These are phyloP conservation scores for Microtus richardsoni DNA, from an alignment of 2,113 vertebrate species.

Conservation along the genomic window DNA sequence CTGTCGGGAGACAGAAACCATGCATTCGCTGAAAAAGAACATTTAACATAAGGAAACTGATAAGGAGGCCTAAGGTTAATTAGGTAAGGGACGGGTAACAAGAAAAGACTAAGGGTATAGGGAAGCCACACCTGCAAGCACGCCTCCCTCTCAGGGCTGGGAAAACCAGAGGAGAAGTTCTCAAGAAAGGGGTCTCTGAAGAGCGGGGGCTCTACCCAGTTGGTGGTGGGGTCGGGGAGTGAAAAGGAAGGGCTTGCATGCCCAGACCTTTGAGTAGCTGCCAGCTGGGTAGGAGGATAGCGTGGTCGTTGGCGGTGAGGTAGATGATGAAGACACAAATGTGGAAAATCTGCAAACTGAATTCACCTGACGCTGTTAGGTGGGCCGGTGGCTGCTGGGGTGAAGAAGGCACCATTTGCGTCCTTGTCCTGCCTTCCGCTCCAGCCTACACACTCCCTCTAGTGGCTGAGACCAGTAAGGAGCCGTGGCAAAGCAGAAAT, in stretches of 20 bases:
- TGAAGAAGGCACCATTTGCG: background rate
- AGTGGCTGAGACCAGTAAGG: background rate
- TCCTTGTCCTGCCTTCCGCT: background rate
- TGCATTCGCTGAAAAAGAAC: background rate
- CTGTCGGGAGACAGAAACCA: constrained; percentile 14
- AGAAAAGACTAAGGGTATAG: background rate
- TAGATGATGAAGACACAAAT: background rate
- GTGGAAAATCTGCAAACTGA: background rate
- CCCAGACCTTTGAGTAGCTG: background rate
- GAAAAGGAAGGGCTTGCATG: background rate
- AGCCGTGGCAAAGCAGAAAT: background rate
- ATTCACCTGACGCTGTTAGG: background rate
- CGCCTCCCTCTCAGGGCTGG: background rate
- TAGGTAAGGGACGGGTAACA: background rate
- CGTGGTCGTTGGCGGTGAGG: too few relatives aligned
- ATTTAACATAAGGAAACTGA: background rate
- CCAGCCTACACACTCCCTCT: background rate
- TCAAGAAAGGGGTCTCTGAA: background rate
- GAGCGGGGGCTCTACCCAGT: background rate
- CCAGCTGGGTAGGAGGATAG: background rate
- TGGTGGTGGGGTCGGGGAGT: background rate
- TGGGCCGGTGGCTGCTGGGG: background rate
- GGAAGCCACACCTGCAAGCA: too few relatives aligned
- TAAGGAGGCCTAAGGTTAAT: background rate
- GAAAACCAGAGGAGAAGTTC: background rate